Base-by-base conservation (phyloP, 1,140 invertebrate genomes). In the Eueides isabella region DNA sequence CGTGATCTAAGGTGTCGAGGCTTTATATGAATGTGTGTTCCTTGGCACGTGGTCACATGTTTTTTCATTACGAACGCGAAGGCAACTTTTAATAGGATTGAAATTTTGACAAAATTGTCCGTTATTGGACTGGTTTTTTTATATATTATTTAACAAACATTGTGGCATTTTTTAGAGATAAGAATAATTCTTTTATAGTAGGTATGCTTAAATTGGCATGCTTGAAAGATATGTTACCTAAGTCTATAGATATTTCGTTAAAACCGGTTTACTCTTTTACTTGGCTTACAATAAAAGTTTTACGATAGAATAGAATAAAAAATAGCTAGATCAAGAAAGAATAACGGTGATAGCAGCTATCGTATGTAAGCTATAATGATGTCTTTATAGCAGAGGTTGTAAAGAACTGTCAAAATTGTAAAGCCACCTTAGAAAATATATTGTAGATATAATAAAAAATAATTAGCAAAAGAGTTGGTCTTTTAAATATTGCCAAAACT, bases 41-140 rank as follows among this genome's bases (percentile, higher is more conserved):
- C 71, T 48, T 76, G 81, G 85, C 85, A 90, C 88, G 89, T 91
- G 88, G 84, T 88, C 69, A 71, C 72, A 61, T 76, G 72, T 79
- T 71, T 76, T 69, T 71, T 74, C 66, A 64, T 74, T 61, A 62
- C 67, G 67, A 72, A 76, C 35, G n/a, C 72, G 68, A 71, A 48
- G 68, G 72, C 68, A 67, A 33, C 48, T 74, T 74, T 67, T 67
- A 65, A 61, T 67, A 30, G 33, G 67, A 61, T 71, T 71, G 44
- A 67, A 71, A 70, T 63, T 75, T 71, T 71, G 69, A 67, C 68
- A 67, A 67, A 75, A 75, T 71, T 62, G 14, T 69, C 28, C 66
- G 67, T 74, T 74, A 55, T 61, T 38, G 23, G 16, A 55, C 61
- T 62, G 61, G 16, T 62, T n/a, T 14, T 69, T 69, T 61, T 61